A percentile compares a stretch with the other conserved stretches of the same genome.
Conservation (phyloP, 2,888 invertebrate genomes). For the Yponomeuta evonymella region DNA sequence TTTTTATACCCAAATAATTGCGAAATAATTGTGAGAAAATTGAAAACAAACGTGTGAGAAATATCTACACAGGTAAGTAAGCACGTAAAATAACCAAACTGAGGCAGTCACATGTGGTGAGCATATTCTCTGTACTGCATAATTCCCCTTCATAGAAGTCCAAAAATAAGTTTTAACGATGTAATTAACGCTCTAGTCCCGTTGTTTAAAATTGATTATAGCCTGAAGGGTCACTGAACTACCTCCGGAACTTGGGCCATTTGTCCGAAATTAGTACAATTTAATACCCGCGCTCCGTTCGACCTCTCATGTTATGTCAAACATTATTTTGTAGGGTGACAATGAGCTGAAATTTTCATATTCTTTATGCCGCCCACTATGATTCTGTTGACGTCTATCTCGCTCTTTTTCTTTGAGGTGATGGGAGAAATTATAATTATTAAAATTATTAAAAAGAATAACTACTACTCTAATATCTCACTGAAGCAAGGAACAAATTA, state of each 20-base stretch:
- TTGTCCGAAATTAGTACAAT: not conserved
- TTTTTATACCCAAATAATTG: too few species aligned
- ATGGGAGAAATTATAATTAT: too few species aligned
- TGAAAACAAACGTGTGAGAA: too few species aligned
- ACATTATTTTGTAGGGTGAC: not conserved
- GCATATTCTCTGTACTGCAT: not conserved
- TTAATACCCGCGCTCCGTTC: not conserved
- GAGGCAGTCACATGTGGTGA: too few species aligned
- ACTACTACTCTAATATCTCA: too few species aligned
- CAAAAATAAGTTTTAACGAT: not conserved
- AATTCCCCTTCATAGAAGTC: not conserved
- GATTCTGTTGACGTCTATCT: too few species aligned
- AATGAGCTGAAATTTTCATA: not conserved
- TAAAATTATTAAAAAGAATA: too few species aligned
- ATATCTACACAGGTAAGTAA: too few species aligned
- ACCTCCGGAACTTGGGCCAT: not conserved
- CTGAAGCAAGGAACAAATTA: too few species aligned
- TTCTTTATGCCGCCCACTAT: not conserved
- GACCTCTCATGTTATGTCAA: constrained; percentile 1
- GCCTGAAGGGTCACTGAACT: not conserved
- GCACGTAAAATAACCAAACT: too few species aligned
- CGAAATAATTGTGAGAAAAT: too few species aligned
- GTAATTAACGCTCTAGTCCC: not conserved
- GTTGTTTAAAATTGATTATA: not conserved
- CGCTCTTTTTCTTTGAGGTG: too few species aligned